These are phyloP conservation scores for Sisyra nigra DNA, from an alignment of 2,888 invertebrate species.

Conservation along the genomic window DNA sequence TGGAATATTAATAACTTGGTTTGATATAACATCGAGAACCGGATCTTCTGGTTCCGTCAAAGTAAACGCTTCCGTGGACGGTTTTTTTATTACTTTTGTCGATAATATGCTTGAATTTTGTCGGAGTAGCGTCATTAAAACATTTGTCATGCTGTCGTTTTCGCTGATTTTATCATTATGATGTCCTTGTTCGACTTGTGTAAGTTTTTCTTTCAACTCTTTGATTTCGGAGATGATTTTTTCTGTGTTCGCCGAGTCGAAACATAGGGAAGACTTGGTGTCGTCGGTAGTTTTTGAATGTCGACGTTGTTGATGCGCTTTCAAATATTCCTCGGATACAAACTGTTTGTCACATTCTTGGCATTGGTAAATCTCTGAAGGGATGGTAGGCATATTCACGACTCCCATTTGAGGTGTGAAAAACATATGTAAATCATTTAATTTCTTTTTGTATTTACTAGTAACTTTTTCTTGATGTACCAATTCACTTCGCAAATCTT, in stretches of 20 bases:
- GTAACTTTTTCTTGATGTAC: constrained; percentile 5
- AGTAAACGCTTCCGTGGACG: too few relatives aligned
- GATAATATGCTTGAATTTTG: neutral
- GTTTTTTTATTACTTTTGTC: too few relatives aligned
- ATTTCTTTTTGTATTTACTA: constrained; percentile 7
- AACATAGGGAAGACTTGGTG: neutral
- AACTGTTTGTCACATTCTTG: constrained; percentile 50
- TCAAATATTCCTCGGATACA: constrained; percentile 43
- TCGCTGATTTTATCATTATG: neutral
- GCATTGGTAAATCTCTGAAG: constrained; percentile 32
- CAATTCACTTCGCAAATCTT: constrained; percentile 1
- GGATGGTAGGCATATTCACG: neutral
- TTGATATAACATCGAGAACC: too few relatives aligned
- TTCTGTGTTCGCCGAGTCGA: constrained; percentile 22
- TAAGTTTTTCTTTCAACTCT: constrained; percentile 33
- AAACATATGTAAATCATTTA: constrained; percentile 4
- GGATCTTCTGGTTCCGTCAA: too few relatives aligned
- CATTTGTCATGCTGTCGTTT: neutral
- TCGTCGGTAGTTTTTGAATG: constrained; percentile 12
- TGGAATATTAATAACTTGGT: too few relatives aligned
- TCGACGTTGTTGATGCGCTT: constrained; percentile 44
- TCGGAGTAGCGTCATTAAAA: neutral
- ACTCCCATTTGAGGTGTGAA: neutral
- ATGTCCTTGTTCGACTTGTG: neutral
- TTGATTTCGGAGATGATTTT: constrained; percentile 48